phyloP scores from a whole-genome alignment of 1,140 invertebrate species.

The Hermetia illucens region DNA sequence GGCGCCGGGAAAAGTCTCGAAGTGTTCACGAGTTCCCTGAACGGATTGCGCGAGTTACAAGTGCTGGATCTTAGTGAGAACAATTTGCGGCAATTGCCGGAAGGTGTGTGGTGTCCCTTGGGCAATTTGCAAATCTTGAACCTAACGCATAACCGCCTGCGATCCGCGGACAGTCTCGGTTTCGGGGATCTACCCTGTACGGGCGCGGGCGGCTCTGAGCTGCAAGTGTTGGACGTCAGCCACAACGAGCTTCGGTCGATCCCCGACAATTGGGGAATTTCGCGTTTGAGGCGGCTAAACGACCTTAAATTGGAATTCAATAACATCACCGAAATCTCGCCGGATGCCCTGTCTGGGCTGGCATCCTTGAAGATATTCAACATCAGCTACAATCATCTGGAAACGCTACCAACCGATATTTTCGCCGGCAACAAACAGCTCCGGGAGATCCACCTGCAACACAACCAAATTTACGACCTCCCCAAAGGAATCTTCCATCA shows the following conservation, averaged over 20 bases:
- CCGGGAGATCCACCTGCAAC: slow-evolving; percentile 55
- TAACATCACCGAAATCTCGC: slow-evolving; percentile 48
- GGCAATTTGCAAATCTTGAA: slow-evolving; percentile 59
- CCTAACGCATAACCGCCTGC: slow-evolving; percentile 56
- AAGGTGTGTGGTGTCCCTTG: slow-evolving; percentile 54
- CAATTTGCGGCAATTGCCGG: slow-evolving; percentile 53
- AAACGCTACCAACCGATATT: slow-evolving; percentile 50
- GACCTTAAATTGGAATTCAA: slow-evolving; percentile 62
- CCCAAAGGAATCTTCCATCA: slow-evolving; percentile 51
- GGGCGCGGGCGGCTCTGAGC: slow-evolving; percentile 31
- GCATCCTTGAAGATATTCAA: slow-evolving; percentile 58
- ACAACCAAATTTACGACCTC: slow-evolving; percentile 56
- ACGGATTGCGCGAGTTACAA: slow-evolving; percentile 49
- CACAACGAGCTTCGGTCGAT: slow-evolving; percentile 52
- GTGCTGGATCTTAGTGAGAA: slow-evolving; percentile 56
- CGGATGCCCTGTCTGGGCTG: slow-evolving; percentile 50
- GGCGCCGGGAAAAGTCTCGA: slow-evolving; percentile 44
- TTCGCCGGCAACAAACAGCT: slow-evolving; percentile 54
- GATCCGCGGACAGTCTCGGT: slow-evolving; percentile 49
- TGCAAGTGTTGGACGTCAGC: slow-evolving; percentile 55
- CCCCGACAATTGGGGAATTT: slow-evolving; percentile 48
- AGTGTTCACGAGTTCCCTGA: slow-evolving; percentile 42
- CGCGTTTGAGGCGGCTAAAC: slow-evolving; percentile 50
- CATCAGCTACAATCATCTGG: slow-evolving; percentile 58
- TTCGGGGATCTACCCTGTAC: slow-evolving; percentile 33